Evolutionary conservation across 2,797 vertebrate genomes (phyloP).

Genomic region (Fundulus diaphanus): DNA sequence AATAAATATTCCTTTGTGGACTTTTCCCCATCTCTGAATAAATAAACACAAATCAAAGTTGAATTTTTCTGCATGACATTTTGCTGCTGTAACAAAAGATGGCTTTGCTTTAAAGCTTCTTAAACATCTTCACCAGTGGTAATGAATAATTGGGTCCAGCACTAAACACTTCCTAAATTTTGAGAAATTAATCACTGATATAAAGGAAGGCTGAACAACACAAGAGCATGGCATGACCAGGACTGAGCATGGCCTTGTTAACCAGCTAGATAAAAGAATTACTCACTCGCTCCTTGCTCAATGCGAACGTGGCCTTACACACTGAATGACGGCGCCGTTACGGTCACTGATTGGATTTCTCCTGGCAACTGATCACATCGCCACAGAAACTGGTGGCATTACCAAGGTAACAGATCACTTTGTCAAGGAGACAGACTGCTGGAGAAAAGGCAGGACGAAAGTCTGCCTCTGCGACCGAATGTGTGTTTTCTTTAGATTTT

Average conservation of each 20-base stretch:
- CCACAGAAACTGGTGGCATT: slow-evolving; percentile 68
- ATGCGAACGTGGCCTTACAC: slow-evolving; percentile 44
- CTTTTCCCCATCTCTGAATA: not conserved
- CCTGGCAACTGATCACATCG: slow-evolving; percentile 61
- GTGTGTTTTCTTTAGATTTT: slow-evolving; percentile 26
- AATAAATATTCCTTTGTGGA: too few relatives aligned
- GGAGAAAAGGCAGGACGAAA: slow-evolving; percentile 29
- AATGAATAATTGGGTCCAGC: slow-evolving; percentile 17
- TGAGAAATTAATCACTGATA: slow-evolving; percentile 17
- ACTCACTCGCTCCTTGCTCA: slow-evolving; percentile 29
- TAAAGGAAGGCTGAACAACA: slow-evolving; percentile 25
- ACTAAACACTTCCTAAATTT: slow-evolving; percentile 19
- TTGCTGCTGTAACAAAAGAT: not conserved
- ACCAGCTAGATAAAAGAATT: slow-evolving; percentile 47
- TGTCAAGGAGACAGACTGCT: slow-evolving; percentile 48
- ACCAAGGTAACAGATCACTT: slow-evolving; percentile 66
- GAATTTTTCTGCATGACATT: not conserved
- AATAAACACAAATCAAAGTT: not conserved
- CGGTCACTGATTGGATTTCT: slow-evolving; percentile 56
- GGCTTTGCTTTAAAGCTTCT: not conserved
- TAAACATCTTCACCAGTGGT: not conserved
- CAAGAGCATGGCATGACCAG: slow-evolving; percentile 14
- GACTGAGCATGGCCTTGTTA: slow-evolving; percentile 23
- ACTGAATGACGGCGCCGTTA: slow-evolving; percentile 44
- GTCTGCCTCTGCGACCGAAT: slow-evolving; percentile 10